Conservation (phyloP, 2,888 invertebrate genomes). For the Euspilapteryx auroguttella region DNA sequence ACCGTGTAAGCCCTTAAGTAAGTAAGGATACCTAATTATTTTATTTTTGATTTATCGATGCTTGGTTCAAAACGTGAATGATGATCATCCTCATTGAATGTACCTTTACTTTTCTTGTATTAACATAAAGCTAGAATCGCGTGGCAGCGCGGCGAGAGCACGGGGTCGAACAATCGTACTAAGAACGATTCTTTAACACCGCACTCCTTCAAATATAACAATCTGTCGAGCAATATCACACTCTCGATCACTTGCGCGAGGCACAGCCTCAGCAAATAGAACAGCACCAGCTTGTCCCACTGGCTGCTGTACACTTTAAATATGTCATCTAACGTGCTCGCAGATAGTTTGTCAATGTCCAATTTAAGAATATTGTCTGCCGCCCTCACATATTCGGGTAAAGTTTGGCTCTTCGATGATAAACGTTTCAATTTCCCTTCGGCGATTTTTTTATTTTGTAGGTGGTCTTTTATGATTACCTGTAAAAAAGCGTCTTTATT, state of each 20-base stretch:
- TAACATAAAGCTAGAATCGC: conserved; percentile 67
- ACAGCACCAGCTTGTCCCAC: conserved; percentile 67
- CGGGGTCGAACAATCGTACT: conserved; percentile 80
- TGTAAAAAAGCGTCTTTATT: conserved; percentile 17
- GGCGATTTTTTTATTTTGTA: conserved; percentile 18
- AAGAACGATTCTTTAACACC: conserved; percentile 58
- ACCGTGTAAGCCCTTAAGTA: no score
- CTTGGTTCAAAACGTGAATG: no score
- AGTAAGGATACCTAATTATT: no score
- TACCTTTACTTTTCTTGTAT: no score
- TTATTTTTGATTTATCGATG: no score
- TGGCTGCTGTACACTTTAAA: conserved; percentile 20
- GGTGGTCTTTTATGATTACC: conserved; percentile 30
- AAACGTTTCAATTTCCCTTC: conserved; percentile 65
- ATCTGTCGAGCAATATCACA: conserved; percentile 79
- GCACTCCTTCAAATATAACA: conserved; percentile 73
- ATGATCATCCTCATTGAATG: no score
- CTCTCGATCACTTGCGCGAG: conserved; percentile 82
- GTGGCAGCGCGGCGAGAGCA: conserved; percentile 82
- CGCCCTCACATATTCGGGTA: conserved; percentile 70
- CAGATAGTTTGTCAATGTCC: conserved; percentile 28
- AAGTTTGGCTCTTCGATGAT: conserved; percentile 63
- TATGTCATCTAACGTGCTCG: conserved; percentile 17
- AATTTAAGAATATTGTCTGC: conserved; percentile 47
- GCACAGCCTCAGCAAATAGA: conserved; percentile 75